These are phyloP conservation scores for Henicopernis longicauda DNA, from an alignment of 2,113 vertebrate genomes.

Conservation along the genomic window DNA sequence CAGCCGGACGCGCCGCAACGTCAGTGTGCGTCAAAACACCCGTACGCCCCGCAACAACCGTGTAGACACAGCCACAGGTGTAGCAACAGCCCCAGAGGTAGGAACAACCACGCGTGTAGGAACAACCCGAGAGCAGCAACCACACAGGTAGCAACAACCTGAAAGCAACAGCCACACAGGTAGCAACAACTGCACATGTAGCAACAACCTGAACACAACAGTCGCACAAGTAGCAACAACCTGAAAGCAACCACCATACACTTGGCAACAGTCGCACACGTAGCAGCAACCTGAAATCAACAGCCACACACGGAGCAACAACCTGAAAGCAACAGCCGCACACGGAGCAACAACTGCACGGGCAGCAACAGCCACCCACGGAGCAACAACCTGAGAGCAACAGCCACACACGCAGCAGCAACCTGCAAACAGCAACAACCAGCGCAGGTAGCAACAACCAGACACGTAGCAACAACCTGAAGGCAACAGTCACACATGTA, in stretches of 20 bases:
- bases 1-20: background rate
- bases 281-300: background rate
- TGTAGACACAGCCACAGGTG: fast-evolving
- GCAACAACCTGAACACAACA: background rate
- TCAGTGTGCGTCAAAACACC: background rate
- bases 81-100: background rate
- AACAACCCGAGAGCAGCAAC: background rate
- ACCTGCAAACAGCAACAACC: too few relatives aligned
- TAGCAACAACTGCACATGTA: too few relatives aligned
- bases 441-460: background rate
- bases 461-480: background rate
- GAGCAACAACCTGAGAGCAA: background rate
- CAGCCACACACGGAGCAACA: too few relatives aligned
- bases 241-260: too few relatives aligned
- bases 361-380: fast-evolving
- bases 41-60: fast-evolving
- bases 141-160: background rate
- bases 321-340: background rate
- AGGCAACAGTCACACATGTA: too few relatives aligned
- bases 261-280: background rate
- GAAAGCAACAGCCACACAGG: background rate
- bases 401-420: background rate
- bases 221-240: too few relatives aligned
- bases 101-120: fast-evolving
- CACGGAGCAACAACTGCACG: too few relatives aligned